A percentile compares a stretch with the other conserved stretches of the same genome.
These are phyloP conservation scores for Heliconius erato DNA, from an alignment of 2,888 invertebrate species.

Conservation along the genomic window DNA sequence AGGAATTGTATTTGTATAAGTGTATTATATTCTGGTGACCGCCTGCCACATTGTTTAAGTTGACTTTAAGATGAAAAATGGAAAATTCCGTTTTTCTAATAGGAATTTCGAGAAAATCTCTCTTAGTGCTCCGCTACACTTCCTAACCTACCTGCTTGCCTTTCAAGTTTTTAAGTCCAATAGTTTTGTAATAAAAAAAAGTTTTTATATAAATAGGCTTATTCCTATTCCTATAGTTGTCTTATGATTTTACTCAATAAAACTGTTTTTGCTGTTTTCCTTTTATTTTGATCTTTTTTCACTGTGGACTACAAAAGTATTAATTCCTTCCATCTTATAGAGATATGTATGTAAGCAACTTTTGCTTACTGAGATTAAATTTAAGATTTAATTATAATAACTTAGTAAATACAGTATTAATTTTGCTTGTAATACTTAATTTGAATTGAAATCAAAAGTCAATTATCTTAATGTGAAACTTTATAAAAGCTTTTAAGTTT, in stretches of 20 bases:
- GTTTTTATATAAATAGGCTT: too few species aligned
- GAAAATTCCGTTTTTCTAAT: neutral
- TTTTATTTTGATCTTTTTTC: neutral
- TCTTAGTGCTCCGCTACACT: neutral
- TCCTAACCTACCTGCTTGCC: neutral
- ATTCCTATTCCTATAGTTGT: too few species aligned
- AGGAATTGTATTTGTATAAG: conserved; percentile 10
- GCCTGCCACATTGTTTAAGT: neutral
- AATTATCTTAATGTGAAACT: neutral
- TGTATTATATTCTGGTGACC: neutral
- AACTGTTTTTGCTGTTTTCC: too few species aligned
- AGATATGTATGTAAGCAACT: neutral
- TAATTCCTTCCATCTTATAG: neutral
- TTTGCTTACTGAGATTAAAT: neutral
- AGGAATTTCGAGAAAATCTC: neutral
- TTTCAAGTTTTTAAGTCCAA: too few species aligned
- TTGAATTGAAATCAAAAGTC: neutral
- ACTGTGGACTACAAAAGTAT: neutral
- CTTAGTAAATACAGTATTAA: neutral
- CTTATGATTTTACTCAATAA: too few species aligned
- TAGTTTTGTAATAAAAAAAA: too few species aligned
- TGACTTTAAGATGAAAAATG: neutral
- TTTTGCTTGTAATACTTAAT: neutral
- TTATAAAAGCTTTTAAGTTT: neutral
- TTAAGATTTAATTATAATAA: neutral